Evolutionary conservation across 2,113 vertebrate genomes (phyloP).

Genomic region (Petromus typicus): DNA sequence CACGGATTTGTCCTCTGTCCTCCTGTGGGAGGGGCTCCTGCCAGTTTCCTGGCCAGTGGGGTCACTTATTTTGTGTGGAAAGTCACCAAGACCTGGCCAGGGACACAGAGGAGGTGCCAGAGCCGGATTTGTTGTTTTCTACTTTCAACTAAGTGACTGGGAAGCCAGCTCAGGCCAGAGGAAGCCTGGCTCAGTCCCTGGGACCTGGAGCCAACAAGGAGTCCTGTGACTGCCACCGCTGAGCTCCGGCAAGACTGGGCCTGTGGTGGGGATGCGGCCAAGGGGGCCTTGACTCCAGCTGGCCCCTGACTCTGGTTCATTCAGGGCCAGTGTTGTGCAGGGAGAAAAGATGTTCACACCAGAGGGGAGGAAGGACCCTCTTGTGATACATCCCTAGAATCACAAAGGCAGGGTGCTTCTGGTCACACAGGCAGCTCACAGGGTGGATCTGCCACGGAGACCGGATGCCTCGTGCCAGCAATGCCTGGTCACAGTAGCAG

Average conservation of each 20-base stretch:
- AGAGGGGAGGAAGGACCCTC: neutral
- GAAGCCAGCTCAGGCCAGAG: neutral
- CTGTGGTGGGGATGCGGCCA: neutral
- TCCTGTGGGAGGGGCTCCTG: fast-evolving
- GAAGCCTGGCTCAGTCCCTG: fast-evolving
- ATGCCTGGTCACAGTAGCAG: fast-evolving
- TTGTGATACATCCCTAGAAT: fast-evolving
- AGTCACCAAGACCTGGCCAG: neutral
- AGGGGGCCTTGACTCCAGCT: fast-evolving
- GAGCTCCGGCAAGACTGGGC: fast-evolving
- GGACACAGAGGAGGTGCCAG: fast-evolving
- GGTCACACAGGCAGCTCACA: fast-evolving
- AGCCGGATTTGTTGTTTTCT: neutral
- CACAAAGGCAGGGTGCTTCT: neutral
- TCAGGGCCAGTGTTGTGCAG: fast-evolving
- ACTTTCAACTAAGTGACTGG: fast-evolving
- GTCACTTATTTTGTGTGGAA: neutral
- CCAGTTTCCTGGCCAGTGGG: fast-evolving
- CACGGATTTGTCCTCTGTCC: fast-evolving
- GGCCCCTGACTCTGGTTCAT: neutral
- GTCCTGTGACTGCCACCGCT: fast-evolving
- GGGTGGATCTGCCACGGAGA: fast-evolving
- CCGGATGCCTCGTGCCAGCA: fast-evolving
- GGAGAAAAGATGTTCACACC: neutral
- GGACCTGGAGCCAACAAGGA: neutral